These are phyloP conservation scores for Linnaemya vulpina DNA, from an alignment of 2,888 invertebrate species.

Conservation along the genomic window DNA sequence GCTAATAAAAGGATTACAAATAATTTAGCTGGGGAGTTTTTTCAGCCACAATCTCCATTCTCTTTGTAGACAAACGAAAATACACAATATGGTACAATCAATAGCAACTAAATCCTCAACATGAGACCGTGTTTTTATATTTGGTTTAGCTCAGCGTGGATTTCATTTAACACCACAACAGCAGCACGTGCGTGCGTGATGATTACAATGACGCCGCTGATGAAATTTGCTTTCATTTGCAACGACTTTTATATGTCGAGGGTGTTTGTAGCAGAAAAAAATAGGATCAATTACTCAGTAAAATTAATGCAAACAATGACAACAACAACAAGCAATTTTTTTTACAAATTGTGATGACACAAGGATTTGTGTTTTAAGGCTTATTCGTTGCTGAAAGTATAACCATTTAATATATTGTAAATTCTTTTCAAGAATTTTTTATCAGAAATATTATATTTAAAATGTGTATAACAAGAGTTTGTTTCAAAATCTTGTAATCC, in stretches of 20 bases:
- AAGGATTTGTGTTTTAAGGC: slow-evolving; percentile 77
- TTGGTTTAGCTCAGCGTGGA: slow-evolving; percentile 51
- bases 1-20: slow-evolving; percentile 76
- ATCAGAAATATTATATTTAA: slow-evolving; percentile 1
- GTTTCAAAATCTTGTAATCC: slow-evolving; percentile 12
- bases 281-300: slow-evolving; percentile 54
- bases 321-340: slow-evolving; percentile 4
- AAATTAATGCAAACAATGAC: slow-evolving; percentile 38
- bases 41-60: slow-evolving; percentile 6
- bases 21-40: slow-evolving; percentile 77
- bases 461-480: neutral
- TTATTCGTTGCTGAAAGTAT: slow-evolving; percentile 42
- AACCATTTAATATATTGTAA: slow-evolving; percentile 47
- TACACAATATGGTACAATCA: slow-evolving; percentile 1
- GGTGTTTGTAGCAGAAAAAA: slow-evolving; percentile 46
- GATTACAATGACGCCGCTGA: slow-evolving; percentile 47
- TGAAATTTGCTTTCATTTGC: slow-evolving; percentile 17
- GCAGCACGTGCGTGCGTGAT: slow-evolving; percentile 59
- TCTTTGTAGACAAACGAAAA: neutral
- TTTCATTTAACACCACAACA: slow-evolving; percentile 61
- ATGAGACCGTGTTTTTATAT: slow-evolving; percentile 13
- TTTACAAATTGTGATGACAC: slow-evolving; percentile 80
- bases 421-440: slow-evolving; percentile 74
- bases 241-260: slow-evolving; percentile 18
- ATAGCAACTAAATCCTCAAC: slow-evolving; percentile 35